These are phyloP conservation scores for Pardalotus punctatus DNA, from an alignment of 2,113 vertebrate species.

Conservation along the genomic window DNA sequence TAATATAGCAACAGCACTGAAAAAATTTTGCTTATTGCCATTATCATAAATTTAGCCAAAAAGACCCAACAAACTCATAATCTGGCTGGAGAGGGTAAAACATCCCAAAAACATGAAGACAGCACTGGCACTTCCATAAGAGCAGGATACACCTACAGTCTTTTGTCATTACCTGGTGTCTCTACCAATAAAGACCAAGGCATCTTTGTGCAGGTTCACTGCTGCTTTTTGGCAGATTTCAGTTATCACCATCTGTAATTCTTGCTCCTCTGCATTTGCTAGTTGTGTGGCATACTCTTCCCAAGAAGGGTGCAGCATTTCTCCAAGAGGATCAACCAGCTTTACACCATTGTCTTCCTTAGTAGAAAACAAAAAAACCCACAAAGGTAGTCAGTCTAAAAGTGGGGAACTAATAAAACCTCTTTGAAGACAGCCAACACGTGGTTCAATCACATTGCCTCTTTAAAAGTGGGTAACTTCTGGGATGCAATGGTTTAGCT, in stretches of 20 bases:
- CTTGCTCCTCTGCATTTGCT: slow-evolving; percentile 86
- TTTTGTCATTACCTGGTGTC: slow-evolving; percentile 88
- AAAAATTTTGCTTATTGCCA: neutral
- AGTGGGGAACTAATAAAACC: neutral
- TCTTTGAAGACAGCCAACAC: neutral
- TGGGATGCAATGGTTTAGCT: neutral
- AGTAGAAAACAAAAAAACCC: neutral
- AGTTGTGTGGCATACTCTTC: slow-evolving; percentile 87
- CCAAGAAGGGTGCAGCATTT: slow-evolving; percentile 90
- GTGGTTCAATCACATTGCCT: neutral
- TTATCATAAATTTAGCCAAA: neutral
- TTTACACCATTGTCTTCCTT: slow-evolving; percentile 97
- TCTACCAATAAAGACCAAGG: slow-evolving; percentile 84
- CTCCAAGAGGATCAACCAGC: slow-evolving; percentile 91
- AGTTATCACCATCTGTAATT: slow-evolving; percentile 70
- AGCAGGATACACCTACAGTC: neutral
- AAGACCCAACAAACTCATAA: neutral
- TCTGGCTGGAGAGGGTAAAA: neutral
- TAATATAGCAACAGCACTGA: neutral
- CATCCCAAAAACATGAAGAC: neutral
- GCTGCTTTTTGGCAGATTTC: slow-evolving; percentile 81
- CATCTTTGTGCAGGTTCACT: slow-evolving; percentile 77
- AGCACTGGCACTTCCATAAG: neutral
- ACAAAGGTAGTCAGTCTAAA: neutral
- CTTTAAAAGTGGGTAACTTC: neutral